Evolutionary conservation across 2,888 invertebrate genomes (phyloP).

Genomic region (Synergus gifuensis): DNA sequence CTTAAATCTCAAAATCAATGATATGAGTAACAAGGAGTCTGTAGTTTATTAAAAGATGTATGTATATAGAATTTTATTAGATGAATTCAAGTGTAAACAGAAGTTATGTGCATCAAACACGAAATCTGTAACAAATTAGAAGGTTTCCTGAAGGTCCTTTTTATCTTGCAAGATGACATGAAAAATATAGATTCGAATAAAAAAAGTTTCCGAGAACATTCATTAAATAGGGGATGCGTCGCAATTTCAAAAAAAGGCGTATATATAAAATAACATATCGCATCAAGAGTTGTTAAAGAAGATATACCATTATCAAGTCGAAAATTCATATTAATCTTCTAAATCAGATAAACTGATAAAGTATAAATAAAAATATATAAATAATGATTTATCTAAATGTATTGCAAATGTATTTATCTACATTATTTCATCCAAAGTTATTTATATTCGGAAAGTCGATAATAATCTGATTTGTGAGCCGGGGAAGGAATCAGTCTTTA

Average conservation of each 20-base stretch:
- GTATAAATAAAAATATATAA: background rate
- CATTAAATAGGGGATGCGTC: no score
- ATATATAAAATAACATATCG: no score
- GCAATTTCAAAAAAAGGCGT: no score
- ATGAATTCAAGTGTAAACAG: background rate
- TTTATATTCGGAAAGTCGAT: no score
- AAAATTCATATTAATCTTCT: background rate
- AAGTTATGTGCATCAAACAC: background rate
- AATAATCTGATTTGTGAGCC: no score
- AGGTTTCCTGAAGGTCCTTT: background rate
- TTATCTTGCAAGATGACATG: background rate
- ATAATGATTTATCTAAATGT: background rate
- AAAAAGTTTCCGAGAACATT: background rate
- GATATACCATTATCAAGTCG: background rate
- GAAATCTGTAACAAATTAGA: background rate
- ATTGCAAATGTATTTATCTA: background rate
- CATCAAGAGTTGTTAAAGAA: background rate
- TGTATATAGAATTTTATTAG: background rate
- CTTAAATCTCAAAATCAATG: background rate
- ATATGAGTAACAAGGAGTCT: background rate
- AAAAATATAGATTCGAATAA: background rate
- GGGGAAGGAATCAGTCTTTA: no score
- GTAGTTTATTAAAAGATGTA: background rate
- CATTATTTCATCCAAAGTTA: no score
- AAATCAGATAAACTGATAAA: background rate